Evolutionary conservation across 2,888 invertebrate genomes (phyloP).

Genomic region (Glyphotaelius pellucidus): DNA sequence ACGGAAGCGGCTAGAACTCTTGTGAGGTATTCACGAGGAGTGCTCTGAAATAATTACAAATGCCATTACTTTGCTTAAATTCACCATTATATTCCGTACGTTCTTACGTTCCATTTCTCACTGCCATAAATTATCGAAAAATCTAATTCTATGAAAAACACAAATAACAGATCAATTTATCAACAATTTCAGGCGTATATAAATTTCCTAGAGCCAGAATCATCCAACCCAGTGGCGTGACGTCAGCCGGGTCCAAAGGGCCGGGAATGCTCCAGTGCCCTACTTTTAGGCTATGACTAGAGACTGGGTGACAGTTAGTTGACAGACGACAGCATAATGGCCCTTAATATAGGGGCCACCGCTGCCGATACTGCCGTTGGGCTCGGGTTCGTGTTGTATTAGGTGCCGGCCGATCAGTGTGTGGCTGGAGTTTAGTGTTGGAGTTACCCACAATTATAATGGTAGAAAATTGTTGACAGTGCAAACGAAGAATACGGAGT

Average conservation of each 20-base stretch:
- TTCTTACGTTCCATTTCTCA: too few relatives aligned
- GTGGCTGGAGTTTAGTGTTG: background rate
- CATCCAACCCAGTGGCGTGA: background rate
- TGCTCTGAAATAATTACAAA: too few relatives aligned
- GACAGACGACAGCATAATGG: constrained; percentile 7
- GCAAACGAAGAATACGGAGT: background rate
- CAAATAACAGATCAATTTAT: background rate
- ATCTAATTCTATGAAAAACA: too few relatives aligned
- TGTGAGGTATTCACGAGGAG: too few relatives aligned
- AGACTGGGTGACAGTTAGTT: constrained; percentile 26
- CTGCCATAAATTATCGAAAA: too few relatives aligned
- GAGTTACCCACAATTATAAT: background rate
- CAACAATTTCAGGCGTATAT: background rate
- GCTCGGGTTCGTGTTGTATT: background rate
- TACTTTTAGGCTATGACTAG: background rate
- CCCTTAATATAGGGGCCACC: background rate
- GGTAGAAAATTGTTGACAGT: background rate
- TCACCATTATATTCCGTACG: too few relatives aligned
- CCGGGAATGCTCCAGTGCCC: background rate
- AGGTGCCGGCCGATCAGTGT: background rate
- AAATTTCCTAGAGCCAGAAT: background rate
- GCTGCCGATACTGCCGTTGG: background rate
- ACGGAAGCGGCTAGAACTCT: too few relatives aligned
- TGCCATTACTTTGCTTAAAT: too few relatives aligned
- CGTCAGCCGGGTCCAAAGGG: background rate